Evolutionary conservation across 2,888 invertebrate genomes (phyloP).

Genomic region (Taphrorychus bicolor): DNA sequence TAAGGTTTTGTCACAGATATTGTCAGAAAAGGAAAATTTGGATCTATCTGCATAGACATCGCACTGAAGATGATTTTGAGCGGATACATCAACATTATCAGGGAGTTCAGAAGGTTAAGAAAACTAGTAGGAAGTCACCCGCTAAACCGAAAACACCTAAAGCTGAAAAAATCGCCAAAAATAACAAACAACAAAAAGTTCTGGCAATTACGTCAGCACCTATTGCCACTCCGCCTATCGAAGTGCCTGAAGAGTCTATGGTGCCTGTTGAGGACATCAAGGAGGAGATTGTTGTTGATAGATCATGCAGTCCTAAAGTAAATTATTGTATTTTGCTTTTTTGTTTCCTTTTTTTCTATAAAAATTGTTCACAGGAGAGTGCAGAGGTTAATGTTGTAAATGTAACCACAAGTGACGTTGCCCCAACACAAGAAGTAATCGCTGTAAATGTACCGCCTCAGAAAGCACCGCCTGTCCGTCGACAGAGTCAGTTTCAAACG

Average conservation of each 20-base stretch:
- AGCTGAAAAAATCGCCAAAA: constrained; percentile 56
- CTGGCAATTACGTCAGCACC: not conserved
- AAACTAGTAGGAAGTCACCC: constrained; percentile 55
- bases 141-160: constrained; percentile 59
- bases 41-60: constrained; percentile 91
- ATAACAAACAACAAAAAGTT: constrained; percentile 13
- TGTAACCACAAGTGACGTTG: not conserved
- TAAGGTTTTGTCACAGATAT: too few relatives aligned
- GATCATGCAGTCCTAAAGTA: constrained; percentile 17
- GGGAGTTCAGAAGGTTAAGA: constrained; percentile 65
- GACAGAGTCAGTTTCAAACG: constrained; percentile 26
- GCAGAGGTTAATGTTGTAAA: constrained; percentile 3
- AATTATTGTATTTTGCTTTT: not conserved
- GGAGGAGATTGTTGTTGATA: constrained; percentile 27
- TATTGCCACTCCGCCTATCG: not conserved
- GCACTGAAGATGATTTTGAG: constrained; percentile 68
- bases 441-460: constrained; percentile 13
- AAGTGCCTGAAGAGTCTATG: constrained; percentile 3
- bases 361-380: constrained; percentile 13
- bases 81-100: constrained; percentile 73
- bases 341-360: not conserved
- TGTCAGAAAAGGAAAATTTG: constrained; percentile 91
- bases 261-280: constrained; percentile 18
- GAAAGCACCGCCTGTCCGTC: constrained; percentile 15
- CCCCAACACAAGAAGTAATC: constrained; percentile 9